A percentile compares a stretch with the other conserved stretches of the same genome.
phyloP scores from a whole-genome alignment of 2,797 vertebrate species.

The Onychomys torridus region DNA sequence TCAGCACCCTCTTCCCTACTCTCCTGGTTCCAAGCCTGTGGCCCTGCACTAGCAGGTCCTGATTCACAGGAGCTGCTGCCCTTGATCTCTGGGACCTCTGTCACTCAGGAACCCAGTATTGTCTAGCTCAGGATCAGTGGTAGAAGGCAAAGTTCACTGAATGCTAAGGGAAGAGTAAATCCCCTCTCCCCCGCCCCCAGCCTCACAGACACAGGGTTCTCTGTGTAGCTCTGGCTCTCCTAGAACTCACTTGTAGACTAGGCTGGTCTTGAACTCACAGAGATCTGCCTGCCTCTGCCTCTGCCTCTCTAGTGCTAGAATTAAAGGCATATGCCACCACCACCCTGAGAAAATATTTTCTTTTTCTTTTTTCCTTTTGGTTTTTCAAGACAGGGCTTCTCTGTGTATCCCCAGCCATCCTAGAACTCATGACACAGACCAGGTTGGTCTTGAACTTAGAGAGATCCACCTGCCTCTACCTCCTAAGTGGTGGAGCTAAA shows the following conservation, averaged over 20 bases:
- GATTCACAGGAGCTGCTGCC: not conserved
- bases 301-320: not conserved
- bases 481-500: too few relatives aligned
- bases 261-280: not conserved
- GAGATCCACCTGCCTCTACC: too few relatives aligned
- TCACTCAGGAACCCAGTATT: too few relatives aligned
- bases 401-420: too few relatives aligned
- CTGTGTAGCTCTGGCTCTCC: not conserved
- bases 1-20: not conserved
- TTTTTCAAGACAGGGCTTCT: too few relatives aligned
- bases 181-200: not conserved
- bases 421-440: too few relatives aligned
- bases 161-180: not conserved
- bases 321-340: not conserved
- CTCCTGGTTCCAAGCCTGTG: not conserved
- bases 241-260: not conserved
- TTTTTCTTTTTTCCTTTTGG: too few relatives aligned
- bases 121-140: not conserved
- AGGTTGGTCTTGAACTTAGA: too few relatives aligned
- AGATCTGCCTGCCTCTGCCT: not conserved
- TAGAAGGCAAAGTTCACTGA: not conserved
- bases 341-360: not conserved
- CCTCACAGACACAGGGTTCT: not conserved
- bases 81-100: not conserved
- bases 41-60: not conserved